Base-by-base conservation (phyloP, 1,140 invertebrate genomes). In the Dendroctonus valens region DNA sequence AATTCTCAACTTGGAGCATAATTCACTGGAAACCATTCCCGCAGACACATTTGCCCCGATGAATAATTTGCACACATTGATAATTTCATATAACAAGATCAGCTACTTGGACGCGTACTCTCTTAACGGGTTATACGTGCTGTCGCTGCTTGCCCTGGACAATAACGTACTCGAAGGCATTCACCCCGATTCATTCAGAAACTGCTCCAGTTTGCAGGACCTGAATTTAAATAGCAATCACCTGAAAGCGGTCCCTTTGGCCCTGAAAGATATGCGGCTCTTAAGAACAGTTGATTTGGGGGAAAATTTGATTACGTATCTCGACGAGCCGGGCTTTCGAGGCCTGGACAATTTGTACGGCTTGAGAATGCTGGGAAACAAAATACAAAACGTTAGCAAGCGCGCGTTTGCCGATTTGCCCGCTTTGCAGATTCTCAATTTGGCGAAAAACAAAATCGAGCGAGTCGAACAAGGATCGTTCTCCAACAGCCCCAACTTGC, bases 171-270 rank as follows among this genome's bases (percentile, higher is more conserved):
- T 94, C 42, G 85, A 87, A 74, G 84, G 84, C 63, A 83, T 94
- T 42, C 89, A 93, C 79, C 84, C 85, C 11, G 89, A 92, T 70
- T 88, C 93, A 54, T 94, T 94, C 70, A 83, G 85, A 76, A 95
- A 92, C 81, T 89, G 89, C 72, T 90, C 87, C 54, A 87, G 81
- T 74, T 83, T 97, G 49, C 89, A 92, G 78, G 93, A 95, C 79
- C 81, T 97, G 5, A 91, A 93, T 76, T 80, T 97, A 63, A 91
- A 91, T 76, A 86, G 88, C 44, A 98, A 98, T 81, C 80, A 84
- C 59, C 79, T 98, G 62, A 87, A 84, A 72, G 85, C 86, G 70
- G 85, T 97, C 39, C 94, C 94, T 4, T 79, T 86, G 74, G 91
- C 91, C 5, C 78, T 94, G 5, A 81, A 85, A 75, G 85, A 87